A percentile compares a stretch with the other conserved stretches of the same genome.
phyloP scores from a whole-genome alignment of 2,888 invertebrate species.

The Elysia crispata region DNA sequence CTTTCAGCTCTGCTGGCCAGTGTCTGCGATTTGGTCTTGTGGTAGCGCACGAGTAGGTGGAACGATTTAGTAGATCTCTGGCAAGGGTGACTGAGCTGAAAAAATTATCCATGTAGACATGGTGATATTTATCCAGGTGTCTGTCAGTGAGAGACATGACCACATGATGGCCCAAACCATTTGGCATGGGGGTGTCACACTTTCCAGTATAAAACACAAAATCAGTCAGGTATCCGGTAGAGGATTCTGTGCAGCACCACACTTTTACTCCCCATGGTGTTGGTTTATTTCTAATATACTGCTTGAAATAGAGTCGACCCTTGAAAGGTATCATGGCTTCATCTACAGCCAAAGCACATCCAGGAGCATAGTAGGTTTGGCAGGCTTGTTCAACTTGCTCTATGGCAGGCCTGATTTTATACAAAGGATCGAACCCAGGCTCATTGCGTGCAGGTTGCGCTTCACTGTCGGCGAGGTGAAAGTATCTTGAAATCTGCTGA shows the following conservation, averaged over 20 bases:
- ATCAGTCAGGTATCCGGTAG: conserved; percentile 20
- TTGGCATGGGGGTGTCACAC: background rate
- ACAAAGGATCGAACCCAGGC: background rate
- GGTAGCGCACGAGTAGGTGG: conserved; percentile 12
- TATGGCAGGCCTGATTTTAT: conserved; percentile 13
- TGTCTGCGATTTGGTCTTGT: background rate
- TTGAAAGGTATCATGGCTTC: conserved; percentile 37
- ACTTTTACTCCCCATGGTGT: conserved; percentile 34
- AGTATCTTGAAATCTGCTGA: background rate
- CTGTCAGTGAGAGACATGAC: background rate
- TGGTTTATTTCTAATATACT: conserved; percentile 31
- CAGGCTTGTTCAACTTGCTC: background rate
- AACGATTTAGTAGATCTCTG: background rate
- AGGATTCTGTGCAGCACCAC: conserved; percentile 18
- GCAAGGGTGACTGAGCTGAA: conserved; percentile 13
- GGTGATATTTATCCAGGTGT: background rate
- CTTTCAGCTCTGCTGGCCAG: conserved; percentile 12
- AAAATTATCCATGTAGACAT: background rate
- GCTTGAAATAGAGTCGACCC: conserved; percentile 21
- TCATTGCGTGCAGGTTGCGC: too few species aligned
- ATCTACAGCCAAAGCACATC: background rate
- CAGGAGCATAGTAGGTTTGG: background rate
- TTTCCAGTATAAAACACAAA: conserved; percentile 35
- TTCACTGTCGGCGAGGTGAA: background rate
- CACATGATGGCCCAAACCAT: background rate